Evolutionary conservation across 2,113 vertebrate genomes (phyloP).

Genomic region (Tachuris rubrigastra): DNA sequence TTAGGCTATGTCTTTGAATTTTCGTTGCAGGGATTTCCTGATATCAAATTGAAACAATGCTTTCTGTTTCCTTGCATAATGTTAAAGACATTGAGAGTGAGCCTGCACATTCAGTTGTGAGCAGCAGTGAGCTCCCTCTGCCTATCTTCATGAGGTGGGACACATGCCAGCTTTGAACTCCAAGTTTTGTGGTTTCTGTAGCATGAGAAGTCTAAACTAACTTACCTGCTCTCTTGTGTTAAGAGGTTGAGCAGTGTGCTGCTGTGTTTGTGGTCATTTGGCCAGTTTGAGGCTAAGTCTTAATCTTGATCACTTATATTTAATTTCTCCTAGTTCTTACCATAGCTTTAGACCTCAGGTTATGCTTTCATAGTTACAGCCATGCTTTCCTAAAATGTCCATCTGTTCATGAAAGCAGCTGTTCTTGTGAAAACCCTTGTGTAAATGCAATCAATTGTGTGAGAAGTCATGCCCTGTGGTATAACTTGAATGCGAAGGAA

Average conservation of each 20-base stretch:
- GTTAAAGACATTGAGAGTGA: neutral
- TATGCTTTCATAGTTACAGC: neutral
- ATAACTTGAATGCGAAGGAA: neutral
- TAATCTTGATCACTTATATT: neutral
- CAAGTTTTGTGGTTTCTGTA: neutral
- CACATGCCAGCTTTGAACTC: fast-evolving
- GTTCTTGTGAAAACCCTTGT: neutral
- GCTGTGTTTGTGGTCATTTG: neutral
- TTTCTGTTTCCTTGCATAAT: neutral
- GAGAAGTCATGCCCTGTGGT: neutral
- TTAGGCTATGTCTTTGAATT: slow-evolving; percentile 42
- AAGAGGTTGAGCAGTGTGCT: neutral
- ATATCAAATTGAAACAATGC: neutral
- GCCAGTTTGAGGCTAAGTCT: neutral
- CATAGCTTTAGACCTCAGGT: neutral
- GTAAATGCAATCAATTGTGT: neutral
- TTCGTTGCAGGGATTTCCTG: slow-evolving; percentile 38
- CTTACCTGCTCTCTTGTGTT: neutral
- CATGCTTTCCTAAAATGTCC: neutral
- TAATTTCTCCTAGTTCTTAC: neutral
- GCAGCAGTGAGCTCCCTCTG: neutral
- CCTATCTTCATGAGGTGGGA: neutral
- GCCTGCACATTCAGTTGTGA: neutral
- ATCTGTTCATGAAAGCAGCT: neutral
- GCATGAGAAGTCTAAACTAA: neutral